Conservation (phyloP, 1,140 invertebrate genomes). For the Diachasmimorpha longicaudata region DNA sequence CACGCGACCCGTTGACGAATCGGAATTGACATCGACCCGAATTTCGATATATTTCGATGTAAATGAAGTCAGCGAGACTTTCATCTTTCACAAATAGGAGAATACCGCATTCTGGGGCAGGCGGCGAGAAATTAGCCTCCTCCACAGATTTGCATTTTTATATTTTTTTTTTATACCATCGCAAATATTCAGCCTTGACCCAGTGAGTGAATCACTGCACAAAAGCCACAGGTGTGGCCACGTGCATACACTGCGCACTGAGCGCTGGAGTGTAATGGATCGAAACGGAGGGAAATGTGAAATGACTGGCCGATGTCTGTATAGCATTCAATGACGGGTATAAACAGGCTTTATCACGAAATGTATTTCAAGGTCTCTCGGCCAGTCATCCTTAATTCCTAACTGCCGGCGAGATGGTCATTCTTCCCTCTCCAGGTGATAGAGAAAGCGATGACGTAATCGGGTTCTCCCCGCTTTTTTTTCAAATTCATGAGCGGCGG, state of each 20-base stretch:
- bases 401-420: neutral
- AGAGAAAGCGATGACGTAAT: slow-evolving; percentile 27
- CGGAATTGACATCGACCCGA: too few species aligned
- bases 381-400: neutral
- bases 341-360: neutral
- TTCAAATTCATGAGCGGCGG: too few species aligned
- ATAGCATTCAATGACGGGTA: neutral
- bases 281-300: neutral
- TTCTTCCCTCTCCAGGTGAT: slow-evolving; percentile 15
- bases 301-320: neutral
- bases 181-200: slow-evolving; percentile 24
- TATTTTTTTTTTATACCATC: neutral
- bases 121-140: neutral
- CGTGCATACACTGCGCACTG: neutral
- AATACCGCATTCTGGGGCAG: neutral
- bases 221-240: neutral
- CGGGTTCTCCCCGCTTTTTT: too few species aligned
- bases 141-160: neutral
- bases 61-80: too few species aligned
- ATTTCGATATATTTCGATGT: too few species aligned
- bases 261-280: neutral
- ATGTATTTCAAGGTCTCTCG: slow-evolving; percentile 4
- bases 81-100: neutral
- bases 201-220: neutral
- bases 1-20: too few species aligned